phyloP scores from a whole-genome alignment of 2,113 vertebrate species.

The Natator depressus region DNA sequence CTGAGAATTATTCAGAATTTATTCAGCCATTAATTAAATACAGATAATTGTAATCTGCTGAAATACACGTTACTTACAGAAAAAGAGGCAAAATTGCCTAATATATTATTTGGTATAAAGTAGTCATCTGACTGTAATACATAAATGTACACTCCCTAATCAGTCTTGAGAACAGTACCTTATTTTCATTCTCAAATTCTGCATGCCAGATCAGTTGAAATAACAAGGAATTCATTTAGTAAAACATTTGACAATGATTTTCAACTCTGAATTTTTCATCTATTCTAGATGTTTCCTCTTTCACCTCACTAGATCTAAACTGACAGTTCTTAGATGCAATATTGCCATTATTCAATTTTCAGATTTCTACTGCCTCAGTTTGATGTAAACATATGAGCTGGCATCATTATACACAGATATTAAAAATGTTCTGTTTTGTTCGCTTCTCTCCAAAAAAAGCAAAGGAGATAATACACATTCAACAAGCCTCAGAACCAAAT shows the following conservation, averaged over 20 bases:
- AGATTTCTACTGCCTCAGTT: not conserved
- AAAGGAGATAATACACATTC: not conserved
- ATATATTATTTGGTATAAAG: not conserved
- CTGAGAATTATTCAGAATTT: not conserved
- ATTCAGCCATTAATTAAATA: not conserved
- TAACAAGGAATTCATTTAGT: not conserved
- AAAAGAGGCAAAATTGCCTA: not conserved
- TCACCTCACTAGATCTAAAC: not conserved
- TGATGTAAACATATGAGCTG: not conserved
- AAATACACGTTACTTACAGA: not conserved
- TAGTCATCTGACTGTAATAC: not conserved
- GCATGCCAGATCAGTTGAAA: not conserved
- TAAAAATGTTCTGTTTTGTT: not conserved
- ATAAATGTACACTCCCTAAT: not conserved
- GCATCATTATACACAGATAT: not conserved
- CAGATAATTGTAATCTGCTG: not conserved
- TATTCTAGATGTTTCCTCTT: not conserved
- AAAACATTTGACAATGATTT: not conserved
- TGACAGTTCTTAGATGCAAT: not conserved
- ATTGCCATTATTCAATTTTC: not conserved
- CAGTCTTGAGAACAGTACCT: not conserved
- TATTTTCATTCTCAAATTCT: not conserved
- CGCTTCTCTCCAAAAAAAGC: not conserved
- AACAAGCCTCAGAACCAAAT: not conserved
- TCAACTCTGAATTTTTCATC: not conserved